A percentile compares a stretch with the other conserved stretches of the same genome.
phyloP scores from a whole-genome alignment of 2,113 vertebrate species.

The Prietella phreatophila region DNA sequence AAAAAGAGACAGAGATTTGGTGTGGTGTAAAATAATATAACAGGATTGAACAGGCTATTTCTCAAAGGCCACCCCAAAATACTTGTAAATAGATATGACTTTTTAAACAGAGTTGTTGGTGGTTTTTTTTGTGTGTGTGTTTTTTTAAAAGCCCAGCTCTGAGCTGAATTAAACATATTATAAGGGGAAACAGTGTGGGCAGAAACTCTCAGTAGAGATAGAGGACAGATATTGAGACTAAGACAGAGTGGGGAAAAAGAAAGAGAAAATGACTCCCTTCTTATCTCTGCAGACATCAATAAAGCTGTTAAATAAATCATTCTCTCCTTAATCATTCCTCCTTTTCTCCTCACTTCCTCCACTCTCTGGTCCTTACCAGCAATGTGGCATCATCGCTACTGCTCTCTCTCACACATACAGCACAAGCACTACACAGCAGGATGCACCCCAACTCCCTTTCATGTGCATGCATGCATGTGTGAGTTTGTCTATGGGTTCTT shows the following conservation, averaged over 20 bases:
- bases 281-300: constrained; percentile 46
- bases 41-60: background rate
- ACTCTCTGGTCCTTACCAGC: constrained; percentile 41
- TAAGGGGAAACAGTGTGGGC: background rate
- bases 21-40: background rate
- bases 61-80: background rate
- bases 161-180: constrained; percentile 10
- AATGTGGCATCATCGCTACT: constrained; percentile 3
- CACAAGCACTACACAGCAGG: constrained; percentile 29
- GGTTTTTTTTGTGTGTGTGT: no score
- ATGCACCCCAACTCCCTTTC: constrained; percentile 33
- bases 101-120: background rate
- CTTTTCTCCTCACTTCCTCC: constrained; percentile 36
- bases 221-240: constrained; percentile 24
- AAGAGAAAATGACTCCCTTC: constrained; percentile 34
- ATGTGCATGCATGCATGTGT: constrained; percentile 27
- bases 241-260: constrained; percentile 35
- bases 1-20: background rate
- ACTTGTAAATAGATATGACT: constrained; percentile 9
- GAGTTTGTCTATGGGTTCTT: constrained; percentile 8
- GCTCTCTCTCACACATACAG: constrained; percentile 33
- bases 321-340: constrained; percentile 43
- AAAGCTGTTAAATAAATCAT: constrained; percentile 56
- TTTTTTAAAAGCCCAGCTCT: background rate
- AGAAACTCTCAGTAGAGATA: constrained; percentile 18